Evolutionary conservation across 1,140 invertebrate species (phyloP).

Genomic region (Lordiphosa mommai): DNA sequence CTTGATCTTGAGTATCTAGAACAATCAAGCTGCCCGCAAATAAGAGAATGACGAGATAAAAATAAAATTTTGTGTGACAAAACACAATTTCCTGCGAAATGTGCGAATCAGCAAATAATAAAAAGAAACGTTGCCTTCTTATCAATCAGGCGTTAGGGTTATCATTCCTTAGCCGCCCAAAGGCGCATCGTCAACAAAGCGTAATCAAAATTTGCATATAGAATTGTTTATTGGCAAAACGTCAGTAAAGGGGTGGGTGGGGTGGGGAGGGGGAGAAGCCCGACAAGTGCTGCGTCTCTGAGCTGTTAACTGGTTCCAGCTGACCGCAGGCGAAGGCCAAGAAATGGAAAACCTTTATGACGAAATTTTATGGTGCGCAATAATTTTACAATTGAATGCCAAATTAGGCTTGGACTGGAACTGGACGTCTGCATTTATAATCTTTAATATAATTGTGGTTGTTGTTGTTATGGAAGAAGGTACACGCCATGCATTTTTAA

Average conservation of each 20-base stretch:
- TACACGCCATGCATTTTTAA: constrained; percentile 66
- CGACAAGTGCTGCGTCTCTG: constrained; percentile 52
- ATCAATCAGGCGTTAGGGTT: constrained; percentile 19
- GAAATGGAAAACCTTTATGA: constrained; percentile 56
- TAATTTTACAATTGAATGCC: constrained; percentile 67
- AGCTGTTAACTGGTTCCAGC: constrained; percentile 49
- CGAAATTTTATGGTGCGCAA: constrained; percentile 58
- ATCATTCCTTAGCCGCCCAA: constrained; percentile 41
- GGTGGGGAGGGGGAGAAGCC: constrained; percentile 30
- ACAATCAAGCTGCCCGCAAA: too few species aligned
- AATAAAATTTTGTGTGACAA: too few species aligned
- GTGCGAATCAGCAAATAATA: too few species aligned
- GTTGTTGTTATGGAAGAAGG: constrained; percentile 24
- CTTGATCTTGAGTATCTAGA: too few species aligned
- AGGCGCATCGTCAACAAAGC: constrained; percentile 4
- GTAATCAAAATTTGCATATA: constrained; percentile 27
- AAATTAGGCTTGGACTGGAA: constrained; percentile 43
- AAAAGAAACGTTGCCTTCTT: too few species aligned
- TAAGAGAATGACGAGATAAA: too few species aligned
- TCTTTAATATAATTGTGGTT: constrained; percentile 35
- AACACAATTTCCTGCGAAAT: too few species aligned
- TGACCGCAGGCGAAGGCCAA: constrained; percentile 65
- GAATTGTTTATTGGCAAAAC: constrained; percentile 19
- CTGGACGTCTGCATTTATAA: constrained; percentile 51
- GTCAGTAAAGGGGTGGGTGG: neutral